These are phyloP conservation scores for Rousettus leschenaultii DNA, from an alignment of 2,113 vertebrate species.

Conservation along the genomic window DNA sequence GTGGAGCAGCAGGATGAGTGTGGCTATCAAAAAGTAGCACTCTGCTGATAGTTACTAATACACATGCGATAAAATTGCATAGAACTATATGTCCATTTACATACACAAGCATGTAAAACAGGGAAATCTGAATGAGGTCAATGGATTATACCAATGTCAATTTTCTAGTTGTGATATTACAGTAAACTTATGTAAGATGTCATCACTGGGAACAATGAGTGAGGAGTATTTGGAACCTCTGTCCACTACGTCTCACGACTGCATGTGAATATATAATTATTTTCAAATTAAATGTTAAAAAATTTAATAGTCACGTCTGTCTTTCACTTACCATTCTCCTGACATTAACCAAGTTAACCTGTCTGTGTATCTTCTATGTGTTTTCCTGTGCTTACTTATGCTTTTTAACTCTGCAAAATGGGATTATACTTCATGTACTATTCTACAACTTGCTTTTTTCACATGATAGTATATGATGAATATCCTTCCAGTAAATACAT, in stretches of 20 bases:
- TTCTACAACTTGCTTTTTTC: neutral
- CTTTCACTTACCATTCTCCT: neutral
- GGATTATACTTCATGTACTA: neutral
- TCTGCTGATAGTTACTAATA: neutral
- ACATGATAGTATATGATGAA: neutral
- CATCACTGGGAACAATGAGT: too few species aligned
- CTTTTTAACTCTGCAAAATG: neutral
- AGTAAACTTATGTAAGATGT: neutral
- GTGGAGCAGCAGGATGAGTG: rapidly evolving
- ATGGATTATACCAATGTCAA: neutral
- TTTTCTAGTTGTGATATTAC: neutral
- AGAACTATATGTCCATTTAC: too few species aligned
- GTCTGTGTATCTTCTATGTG: neutral
- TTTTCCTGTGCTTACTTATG: neutral
- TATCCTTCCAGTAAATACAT: neutral
- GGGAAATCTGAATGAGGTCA: neutral
- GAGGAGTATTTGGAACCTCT: neutral
- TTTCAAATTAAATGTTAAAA: neutral
- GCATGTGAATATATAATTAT: neutral
- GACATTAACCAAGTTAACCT: neutral
- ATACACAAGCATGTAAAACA: neutral
- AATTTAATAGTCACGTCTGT: neutral
- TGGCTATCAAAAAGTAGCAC: neutral
- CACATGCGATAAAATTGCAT: neutral
- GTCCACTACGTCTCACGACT: neutral